These are phyloP conservation scores for Beroe forskalii DNA, from an alignment of 37 sponge, comb jelly and placozoan species.

Conservation along the genomic window DNA sequence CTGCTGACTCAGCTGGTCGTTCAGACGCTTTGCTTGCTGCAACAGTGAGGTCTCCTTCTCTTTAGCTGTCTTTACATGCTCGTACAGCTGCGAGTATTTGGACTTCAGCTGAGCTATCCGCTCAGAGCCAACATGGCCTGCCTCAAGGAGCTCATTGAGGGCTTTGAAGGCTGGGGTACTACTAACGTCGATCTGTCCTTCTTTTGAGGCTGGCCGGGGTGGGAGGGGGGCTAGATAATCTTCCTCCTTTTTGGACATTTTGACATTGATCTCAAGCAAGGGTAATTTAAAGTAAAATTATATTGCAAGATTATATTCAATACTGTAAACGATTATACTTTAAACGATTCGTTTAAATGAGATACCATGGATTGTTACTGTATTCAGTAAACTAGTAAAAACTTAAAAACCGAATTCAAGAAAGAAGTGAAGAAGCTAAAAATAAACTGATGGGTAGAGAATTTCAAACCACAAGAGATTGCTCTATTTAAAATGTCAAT, in stretches of 20 bases:
- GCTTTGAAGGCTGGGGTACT: constrained; percentile 46
- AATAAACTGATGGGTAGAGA: too few species aligned
- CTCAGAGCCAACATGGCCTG: constrained; percentile 48
- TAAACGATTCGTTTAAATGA: too few species aligned
- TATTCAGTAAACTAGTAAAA: too few species aligned
- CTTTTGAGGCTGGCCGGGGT: constrained; percentile 57
- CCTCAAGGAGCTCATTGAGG: constrained; percentile 53
- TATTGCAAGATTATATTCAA: too few species aligned
- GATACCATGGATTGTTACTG: too few species aligned
- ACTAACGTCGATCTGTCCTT: constrained; percentile 45
- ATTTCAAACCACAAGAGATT: too few species aligned
- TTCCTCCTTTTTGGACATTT: constrained; percentile 63
- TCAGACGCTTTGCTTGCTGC: constrained; percentile 60
- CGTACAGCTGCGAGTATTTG: constrained; percentile 38
- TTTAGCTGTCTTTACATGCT: constrained; percentile 52
- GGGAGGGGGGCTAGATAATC: constrained; percentile 57
- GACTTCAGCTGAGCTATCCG: constrained; percentile 53
- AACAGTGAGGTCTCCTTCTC: constrained; percentile 63
- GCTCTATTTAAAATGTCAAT: too few species aligned
- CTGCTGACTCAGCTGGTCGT: constrained; percentile 64
- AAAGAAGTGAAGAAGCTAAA: too few species aligned
- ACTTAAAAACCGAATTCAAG: too few species aligned
- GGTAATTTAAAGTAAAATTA: too few species aligned
- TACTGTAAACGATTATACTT: too few species aligned
- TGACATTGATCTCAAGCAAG: neutral